These are phyloP conservation scores for Xyrauchen texanus DNA, from an alignment of 2,113 vertebrate species.

Conservation along the genomic window DNA sequence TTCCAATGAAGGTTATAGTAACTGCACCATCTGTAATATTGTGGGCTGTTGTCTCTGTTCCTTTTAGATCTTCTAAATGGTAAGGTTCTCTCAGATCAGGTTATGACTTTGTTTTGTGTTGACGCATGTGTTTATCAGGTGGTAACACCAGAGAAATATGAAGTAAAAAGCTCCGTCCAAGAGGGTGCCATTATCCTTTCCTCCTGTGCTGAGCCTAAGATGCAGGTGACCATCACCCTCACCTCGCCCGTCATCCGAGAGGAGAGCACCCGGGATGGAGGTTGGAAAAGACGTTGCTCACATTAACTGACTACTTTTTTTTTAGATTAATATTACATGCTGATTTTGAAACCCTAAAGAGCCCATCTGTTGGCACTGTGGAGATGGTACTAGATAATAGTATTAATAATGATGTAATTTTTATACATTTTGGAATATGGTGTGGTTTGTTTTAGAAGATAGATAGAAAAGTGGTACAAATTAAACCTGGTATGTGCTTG, in stretches of 20 bases:
- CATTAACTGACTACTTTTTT: constrained; percentile 56
- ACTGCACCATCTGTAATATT: too few species aligned
- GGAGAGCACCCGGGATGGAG: constrained; percentile 91
- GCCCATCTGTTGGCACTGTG: constrained; percentile 75
- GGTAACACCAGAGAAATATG: constrained; percentile 95
- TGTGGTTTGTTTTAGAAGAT: not conserved
- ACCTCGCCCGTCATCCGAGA: constrained; percentile 96
- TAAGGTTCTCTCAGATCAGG: too few species aligned
- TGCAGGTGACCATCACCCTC: constrained; percentile 97
- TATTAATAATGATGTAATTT: too few species aligned
- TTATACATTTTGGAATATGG: too few species aligned
- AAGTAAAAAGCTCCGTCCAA: constrained; percentile 86
- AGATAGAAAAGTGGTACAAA: not conserved
- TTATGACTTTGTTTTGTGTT: not conserved
- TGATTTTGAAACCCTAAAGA: constrained; percentile 59
- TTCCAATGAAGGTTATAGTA: too few species aligned
- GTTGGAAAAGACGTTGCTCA: constrained; percentile 78
- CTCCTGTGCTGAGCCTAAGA: constrained; percentile 91
- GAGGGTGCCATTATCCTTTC: constrained; percentile 93
- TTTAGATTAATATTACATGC: constrained; percentile 65
- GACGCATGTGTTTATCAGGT: constrained; percentile 73
- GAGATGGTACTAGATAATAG: constrained; percentile 26
- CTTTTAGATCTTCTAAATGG: too few species aligned
- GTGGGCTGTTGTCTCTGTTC: too few species aligned
- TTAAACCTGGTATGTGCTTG: constrained; percentile 50